Evolutionary conservation across 2,797 vertebrate genomes (phyloP).

Genomic region (Malurus splendens): DNA sequence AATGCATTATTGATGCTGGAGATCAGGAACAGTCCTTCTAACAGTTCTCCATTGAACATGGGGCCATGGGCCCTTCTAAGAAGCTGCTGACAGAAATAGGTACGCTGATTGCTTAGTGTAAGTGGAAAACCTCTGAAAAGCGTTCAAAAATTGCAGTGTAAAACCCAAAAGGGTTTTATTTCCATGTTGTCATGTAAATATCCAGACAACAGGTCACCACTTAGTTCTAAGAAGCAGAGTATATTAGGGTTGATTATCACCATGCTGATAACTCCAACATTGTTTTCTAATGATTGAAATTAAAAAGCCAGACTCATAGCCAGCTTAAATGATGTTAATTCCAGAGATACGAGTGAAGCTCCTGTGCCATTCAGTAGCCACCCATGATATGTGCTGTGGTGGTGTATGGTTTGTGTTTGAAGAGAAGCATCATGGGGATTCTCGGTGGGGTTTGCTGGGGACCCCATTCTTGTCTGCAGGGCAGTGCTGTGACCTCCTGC

Average conservation of each 20-base stretch:
- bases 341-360: neutral
- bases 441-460: neutral
- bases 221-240: neutral
- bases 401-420: neutral
- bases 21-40: neutral
- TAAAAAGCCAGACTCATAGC: neutral
- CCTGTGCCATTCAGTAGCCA: neutral
- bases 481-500: neutral
- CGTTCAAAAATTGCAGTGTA: neutral
- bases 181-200: neutral
- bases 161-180: neutral
- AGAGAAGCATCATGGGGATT: accelerated
- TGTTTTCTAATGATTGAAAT: neutral
- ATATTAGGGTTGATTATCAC: neutral
- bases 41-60: neutral
- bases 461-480: neutral
- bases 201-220: neutral
- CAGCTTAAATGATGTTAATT: neutral
- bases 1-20: neutral
- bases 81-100: neutral
- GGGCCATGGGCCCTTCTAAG: neutral
- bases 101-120: neutral
- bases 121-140: neutral
- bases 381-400: accelerated
- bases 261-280: neutral